Conservation (phyloP, 2,888 invertebrate genomes). For the Apodemia zela region DNA sequence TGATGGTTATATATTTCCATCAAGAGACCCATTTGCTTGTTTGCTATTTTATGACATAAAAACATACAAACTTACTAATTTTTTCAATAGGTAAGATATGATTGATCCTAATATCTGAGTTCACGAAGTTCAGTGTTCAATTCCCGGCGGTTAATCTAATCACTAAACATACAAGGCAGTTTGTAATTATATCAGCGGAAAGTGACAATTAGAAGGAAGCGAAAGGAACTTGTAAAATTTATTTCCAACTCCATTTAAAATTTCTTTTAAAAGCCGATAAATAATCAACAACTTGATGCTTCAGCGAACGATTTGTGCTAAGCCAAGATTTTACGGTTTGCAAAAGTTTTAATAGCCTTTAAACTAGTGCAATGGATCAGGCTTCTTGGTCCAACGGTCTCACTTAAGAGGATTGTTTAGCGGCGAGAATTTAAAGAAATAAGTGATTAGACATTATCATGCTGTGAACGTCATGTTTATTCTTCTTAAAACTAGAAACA, state of each 20-base stretch:
- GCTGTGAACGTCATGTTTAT: background rate
- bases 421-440: slow-evolving; percentile 3
- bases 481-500: background rate
- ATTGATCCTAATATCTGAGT: too few species aligned
- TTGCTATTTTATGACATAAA: too few species aligned
- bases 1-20: too few species aligned
- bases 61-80: too few species aligned
- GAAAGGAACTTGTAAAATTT: background rate
- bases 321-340: slow-evolving; percentile 13
- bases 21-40: too few species aligned
- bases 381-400: slow-evolving; percentile 12
- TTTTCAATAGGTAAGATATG: too few species aligned
- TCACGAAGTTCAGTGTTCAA: too few species aligned
- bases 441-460: background rate
- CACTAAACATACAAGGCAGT: too few species aligned
- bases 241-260: slow-evolving; percentile 2
- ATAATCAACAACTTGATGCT: slow-evolving; percentile 14
- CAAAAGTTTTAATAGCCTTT: slow-evolving; percentile 15
- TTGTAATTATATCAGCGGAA: too few species aligned
- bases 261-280: slow-evolving; percentile 2
- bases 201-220: background rate
- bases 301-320: slow-evolving; percentile 9
- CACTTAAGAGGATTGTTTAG: background rate
- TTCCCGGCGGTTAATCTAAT: too few species aligned
- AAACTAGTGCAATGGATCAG: slow-evolving; percentile 14